phyloP scores from a whole-genome alignment of 2,113 vertebrate genomes.

The Apteryx mantelli region DNA sequence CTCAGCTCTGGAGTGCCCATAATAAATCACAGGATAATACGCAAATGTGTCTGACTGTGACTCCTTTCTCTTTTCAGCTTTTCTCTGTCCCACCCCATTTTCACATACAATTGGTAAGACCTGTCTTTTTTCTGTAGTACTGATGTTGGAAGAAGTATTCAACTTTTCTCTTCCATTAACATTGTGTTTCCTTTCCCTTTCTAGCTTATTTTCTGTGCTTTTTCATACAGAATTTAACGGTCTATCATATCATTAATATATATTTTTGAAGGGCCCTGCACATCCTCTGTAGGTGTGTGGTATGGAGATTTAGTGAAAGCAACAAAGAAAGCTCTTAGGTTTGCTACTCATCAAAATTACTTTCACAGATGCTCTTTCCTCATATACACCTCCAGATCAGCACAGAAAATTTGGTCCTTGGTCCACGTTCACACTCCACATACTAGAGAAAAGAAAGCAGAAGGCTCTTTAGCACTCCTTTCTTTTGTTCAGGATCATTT shows the following conservation, averaged over 20 bases:
- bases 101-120: background rate
- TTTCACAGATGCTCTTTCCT: background rate
- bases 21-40: background rate
- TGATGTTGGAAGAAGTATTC: background rate
- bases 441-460: background rate
- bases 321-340: background rate
- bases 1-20: background rate
- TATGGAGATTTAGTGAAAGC: background rate
- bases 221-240: background rate
- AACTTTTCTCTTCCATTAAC: background rate
- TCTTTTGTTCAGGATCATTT: background rate
- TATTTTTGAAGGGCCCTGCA: background rate
- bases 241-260: background rate
- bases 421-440: background rate
- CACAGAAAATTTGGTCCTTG: background rate
- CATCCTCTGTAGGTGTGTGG: background rate
- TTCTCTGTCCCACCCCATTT: background rate
- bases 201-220: background rate
- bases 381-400: background rate
- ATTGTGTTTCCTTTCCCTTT: background rate
- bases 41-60: background rate
- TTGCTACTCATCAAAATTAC: background rate
- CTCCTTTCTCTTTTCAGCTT: background rate
- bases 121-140: background rate
- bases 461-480: background rate